Evolutionary conservation across 2,888 invertebrate species (phyloP).

Genomic region (Tiliacea citrago): DNA sequence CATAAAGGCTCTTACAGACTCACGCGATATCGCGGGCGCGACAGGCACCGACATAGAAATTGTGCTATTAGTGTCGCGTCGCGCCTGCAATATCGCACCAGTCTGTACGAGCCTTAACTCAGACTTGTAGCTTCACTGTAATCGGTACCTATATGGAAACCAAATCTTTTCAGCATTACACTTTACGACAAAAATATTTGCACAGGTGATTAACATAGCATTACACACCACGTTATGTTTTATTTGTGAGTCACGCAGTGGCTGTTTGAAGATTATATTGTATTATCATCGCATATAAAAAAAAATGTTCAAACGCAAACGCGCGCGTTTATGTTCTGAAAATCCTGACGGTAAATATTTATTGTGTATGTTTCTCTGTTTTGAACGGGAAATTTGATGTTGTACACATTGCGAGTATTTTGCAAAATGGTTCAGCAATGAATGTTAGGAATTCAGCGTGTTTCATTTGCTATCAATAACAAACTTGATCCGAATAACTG

Average conservation of each 20-base stretch:
- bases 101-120: too few relatives aligned
- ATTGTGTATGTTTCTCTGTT: slow-evolving; percentile 50
- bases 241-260: slow-evolving; percentile 75
- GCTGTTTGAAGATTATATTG: slow-evolving; percentile 48
- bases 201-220: slow-evolving; percentile 79
- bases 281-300: slow-evolving; percentile 49
- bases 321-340: slow-evolving; percentile 50
- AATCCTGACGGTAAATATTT: slow-evolving; percentile 53
- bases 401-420: slow-evolving; percentile 33
- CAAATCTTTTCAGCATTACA: slow-evolving; percentile 54
- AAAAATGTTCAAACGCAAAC: slow-evolving; percentile 52
- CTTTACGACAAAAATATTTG: slow-evolving; percentile 71
- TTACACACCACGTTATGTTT: slow-evolving; percentile 64
- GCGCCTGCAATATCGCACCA: too few relatives aligned
- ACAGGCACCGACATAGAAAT: too few relatives aligned
- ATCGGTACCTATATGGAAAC: slow-evolving; percentile 18
- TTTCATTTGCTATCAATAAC: slow-evolving; percentile 10
- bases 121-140: slow-evolving; percentile 3
- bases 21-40: too few relatives aligned
- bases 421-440: neutral
- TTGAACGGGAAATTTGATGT: slow-evolving; percentile 29
- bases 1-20: too few relatives aligned
- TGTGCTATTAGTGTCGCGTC: too few relatives aligned
- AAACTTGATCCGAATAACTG: neutral
- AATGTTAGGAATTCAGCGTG: slow-evolving; percentile 11